Evolutionary conservation across 2,797 vertebrate genomes (phyloP).

Genomic region (Oreochromis mossambicus): DNA sequence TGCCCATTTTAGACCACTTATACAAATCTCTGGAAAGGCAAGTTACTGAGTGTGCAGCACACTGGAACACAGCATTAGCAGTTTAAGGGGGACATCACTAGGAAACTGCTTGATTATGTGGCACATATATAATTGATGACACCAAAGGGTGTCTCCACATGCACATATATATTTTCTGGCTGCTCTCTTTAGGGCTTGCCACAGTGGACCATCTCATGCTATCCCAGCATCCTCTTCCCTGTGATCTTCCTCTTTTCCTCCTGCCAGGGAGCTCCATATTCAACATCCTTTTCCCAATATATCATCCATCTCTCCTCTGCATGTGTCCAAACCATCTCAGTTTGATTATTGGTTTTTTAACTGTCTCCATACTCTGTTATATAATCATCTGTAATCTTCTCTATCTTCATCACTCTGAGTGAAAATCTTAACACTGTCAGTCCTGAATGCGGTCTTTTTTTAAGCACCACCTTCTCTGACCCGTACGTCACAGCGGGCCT

Average conservation of each 20-base stretch:
- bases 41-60: fast-evolving
- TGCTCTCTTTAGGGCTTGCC: not conserved
- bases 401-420: not conserved
- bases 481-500: not conserved
- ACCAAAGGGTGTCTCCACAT: not conserved
- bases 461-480: not conserved
- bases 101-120: fast-evolving
- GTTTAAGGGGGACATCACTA: not conserved
- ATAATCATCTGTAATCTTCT: not conserved
- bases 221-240: not conserved
- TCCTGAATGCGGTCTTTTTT: not conserved
- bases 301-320: not conserved
- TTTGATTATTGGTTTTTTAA: not conserved
- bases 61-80: not conserved
- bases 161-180: not conserved
- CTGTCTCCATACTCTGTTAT: not conserved
- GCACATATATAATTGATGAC: not conserved
- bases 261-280: not conserved
- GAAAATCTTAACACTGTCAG: not conserved
- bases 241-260: not conserved
- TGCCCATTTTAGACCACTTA: not conserved
- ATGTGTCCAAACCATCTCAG: not conserved
- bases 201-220: not conserved
- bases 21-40: fast-evolving
- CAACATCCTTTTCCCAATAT: not conserved